Conservation (phyloP, 2,113 vertebrate species). For the Carassius auratus region DNA sequence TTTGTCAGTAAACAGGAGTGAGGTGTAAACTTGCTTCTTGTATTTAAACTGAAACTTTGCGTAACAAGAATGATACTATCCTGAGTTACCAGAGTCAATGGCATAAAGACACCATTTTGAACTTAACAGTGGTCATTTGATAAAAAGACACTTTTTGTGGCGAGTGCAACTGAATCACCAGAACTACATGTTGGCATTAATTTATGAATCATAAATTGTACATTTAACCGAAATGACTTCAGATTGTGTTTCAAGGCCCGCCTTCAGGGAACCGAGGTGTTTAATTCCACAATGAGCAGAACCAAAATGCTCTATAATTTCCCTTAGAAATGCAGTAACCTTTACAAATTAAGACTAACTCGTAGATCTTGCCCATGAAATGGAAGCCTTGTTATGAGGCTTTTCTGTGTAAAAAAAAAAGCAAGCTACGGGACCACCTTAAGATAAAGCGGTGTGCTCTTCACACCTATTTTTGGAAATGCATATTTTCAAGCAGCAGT, state of each 20-base stretch:
- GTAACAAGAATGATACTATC: constrained; percentile 15
- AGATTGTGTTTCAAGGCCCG: constrained; percentile 51
- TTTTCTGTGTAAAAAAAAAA: constrained; percentile 27
- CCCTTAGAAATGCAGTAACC: constrained; percentile 65
- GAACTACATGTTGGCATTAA: constrained; percentile 33
- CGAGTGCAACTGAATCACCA: constrained; percentile 19
- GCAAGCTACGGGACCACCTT: constrained; percentile 70
- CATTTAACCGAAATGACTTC: constrained; percentile 61
- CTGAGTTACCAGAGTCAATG: constrained; percentile 39
- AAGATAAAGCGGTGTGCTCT: constrained; percentile 82
- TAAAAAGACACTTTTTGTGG: not conserved
- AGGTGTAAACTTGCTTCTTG: constrained; percentile 65
- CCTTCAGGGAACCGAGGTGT: not conserved
- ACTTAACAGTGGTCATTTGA: constrained; percentile 36
- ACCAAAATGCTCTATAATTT: constrained; percentile 61
- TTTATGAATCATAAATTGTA: constrained; percentile 25
- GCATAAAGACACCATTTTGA: not conserved
- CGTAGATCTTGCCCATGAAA: constrained; percentile 59
- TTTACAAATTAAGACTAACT: constrained; percentile 61
- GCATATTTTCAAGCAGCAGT: constrained; percentile 99
- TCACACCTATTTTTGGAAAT: constrained; percentile 96
- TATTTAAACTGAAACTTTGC: not conserved
- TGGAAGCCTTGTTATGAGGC: constrained; percentile 56
- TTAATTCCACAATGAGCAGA: not conserved
- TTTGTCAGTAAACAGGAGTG: constrained; percentile 62